phyloP scores from a whole-genome alignment of 2,888 invertebrate genomes.

The Thera britannica region DNA sequence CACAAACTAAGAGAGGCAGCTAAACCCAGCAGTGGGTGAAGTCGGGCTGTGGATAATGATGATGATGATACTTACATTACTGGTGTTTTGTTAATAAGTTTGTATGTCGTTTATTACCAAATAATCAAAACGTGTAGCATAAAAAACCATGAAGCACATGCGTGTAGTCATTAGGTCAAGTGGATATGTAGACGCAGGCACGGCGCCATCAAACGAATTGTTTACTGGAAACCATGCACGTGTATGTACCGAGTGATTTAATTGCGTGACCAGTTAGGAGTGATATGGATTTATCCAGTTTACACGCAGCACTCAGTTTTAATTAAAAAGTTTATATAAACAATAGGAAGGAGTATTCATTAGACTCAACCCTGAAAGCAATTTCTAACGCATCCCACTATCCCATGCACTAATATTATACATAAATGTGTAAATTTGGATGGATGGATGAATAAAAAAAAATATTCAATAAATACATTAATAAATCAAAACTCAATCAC shows the following conservation, averaged over 20 bases:
- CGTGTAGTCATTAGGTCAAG: constrained; percentile 33
- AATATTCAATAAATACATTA: too few species aligned
- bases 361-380: too few species aligned
- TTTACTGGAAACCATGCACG: constrained; percentile 67
- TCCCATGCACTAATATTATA: neutral
- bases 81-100: neutral
- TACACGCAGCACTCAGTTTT: neutral
- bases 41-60: too few species aligned
- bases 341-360: too few species aligned
- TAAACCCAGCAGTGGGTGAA: too few species aligned
- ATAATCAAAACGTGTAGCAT: neutral
- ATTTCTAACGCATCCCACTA: too few species aligned
- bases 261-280: constrained; percentile 21
- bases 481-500: too few species aligned
- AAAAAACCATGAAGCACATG: constrained; percentile 9
- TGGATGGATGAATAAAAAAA: too few species aligned
- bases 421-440: neutral
- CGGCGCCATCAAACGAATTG: constrained; percentile 61
- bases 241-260: constrained; percentile 54
- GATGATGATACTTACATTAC: too few species aligned
- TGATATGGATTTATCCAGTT: constrained; percentile 9
- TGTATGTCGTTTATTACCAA: neutral
- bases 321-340: neutral
- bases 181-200: constrained; percentile 33
- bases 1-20: too few species aligned